A percentile compares a stretch with the other conserved stretches of the same genome.
phyloP scores from a whole-genome alignment of 2,113 vertebrate genomes.

The Ailurus styani region DNA sequence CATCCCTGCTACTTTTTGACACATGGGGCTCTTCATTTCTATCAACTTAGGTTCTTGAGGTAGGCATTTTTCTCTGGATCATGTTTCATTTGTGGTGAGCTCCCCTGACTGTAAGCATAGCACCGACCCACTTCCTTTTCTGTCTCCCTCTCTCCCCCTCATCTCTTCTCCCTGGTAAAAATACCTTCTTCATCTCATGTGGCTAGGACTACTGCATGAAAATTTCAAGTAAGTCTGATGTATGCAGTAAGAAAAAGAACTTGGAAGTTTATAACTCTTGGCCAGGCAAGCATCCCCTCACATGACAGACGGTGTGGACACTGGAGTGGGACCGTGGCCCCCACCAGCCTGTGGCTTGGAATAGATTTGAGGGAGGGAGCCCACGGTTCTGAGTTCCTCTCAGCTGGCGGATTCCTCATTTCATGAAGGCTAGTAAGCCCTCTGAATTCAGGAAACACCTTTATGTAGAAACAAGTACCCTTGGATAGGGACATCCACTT shows the following conservation, averaged over 20 bases:
- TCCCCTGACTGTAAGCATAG: not conserved
- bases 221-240: not conserved
- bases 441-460: not conserved
- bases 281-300: not conserved
- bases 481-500: not conserved
- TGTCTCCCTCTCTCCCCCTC: not conserved
- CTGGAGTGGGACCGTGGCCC: accelerated
- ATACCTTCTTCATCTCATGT: not conserved
- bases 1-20: not conserved
- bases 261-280: not conserved
- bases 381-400: not conserved
- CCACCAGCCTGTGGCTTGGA: accelerated
- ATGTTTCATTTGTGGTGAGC: not conserved
- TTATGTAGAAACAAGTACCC: not conserved
- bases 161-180: not conserved
- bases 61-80: not conserved
- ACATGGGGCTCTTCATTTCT: not conserved
- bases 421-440: not conserved
- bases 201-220: not conserved
- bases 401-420: not conserved
- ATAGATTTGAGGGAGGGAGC: not conserved
- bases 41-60: not conserved
- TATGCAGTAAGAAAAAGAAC: not conserved
- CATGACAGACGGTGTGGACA: not conserved
- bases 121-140: not conserved